Conservation (phyloP, 2,113 vertebrate species). For the Grus americana region DNA sequence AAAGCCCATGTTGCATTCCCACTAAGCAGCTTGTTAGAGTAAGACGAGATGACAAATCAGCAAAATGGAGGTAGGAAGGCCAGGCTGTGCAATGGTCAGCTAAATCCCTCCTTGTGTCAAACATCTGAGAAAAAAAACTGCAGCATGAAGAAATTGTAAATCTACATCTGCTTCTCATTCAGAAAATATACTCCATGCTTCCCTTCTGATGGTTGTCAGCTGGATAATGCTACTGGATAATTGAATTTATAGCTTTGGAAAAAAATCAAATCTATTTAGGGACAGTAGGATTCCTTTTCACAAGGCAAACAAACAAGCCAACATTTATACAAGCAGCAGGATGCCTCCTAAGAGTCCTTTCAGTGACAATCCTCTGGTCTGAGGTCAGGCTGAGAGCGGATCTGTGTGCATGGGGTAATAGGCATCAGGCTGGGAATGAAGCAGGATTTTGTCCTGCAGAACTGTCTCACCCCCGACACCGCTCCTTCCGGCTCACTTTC, state of each 20-base stretch:
- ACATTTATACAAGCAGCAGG: not conserved
- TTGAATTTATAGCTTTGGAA: not conserved
- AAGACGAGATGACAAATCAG: not conserved
- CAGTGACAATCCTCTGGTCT: not conserved
- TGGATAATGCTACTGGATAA: not conserved
- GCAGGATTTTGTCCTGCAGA: not conserved
- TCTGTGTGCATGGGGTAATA: fast-evolving
- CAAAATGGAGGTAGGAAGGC: not conserved
- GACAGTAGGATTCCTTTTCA: not conserved
- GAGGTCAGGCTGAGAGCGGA: too few species aligned
- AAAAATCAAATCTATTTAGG: not conserved
- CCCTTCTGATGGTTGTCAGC: not conserved
- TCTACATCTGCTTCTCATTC: constrained; percentile 2
- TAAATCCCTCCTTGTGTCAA: not conserved
- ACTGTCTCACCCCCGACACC: not conserved
- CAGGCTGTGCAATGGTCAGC: not conserved
- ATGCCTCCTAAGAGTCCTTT: not conserved
- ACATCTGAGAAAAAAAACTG: not conserved
- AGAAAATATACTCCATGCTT: not conserved
- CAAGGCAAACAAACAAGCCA: not conserved
- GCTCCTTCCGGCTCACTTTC: not conserved
- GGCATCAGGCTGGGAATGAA: not conserved
- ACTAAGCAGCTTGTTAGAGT: not conserved
- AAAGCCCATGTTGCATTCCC: not conserved
- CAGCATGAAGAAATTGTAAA: not conserved